Percentiles rank a stretch among this genome's conserved stretches.
phyloP scores from a whole-genome alignment of 2,113 vertebrate genomes.

The Phalacrocorax brasilianus region DNA sequence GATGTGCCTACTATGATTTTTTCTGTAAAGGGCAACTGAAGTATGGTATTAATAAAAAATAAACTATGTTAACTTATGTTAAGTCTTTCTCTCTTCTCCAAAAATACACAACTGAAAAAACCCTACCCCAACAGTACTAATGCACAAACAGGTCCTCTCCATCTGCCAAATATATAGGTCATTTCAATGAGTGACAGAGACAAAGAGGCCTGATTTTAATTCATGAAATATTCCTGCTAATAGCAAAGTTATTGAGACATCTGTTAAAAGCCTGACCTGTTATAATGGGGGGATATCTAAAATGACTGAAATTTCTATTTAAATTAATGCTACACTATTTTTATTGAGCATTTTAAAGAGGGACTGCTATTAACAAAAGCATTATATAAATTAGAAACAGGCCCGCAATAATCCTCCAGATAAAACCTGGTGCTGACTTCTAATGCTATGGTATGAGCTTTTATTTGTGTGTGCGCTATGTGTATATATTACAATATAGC shows the following conservation, averaged over 20 bases:
- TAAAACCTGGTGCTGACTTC: conserved; percentile 44
- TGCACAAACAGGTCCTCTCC: conserved; percentile 52
- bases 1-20: conserved; percentile 28
- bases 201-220: conserved; percentile 61
- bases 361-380: conserved; percentile 49
- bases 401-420: conserved; percentile 33
- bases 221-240: conserved; percentile 59
- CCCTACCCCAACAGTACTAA: conserved; percentile 20
- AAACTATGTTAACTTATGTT: conserved; percentile 60
- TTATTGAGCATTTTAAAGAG: conserved; percentile 51
- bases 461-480: background rate
- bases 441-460: background rate
- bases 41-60: conserved; percentile 68
- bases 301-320: conserved; percentile 44
- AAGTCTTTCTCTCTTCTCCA: conserved; percentile 45
- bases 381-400: conserved; percentile 61
- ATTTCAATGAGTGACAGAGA: conserved; percentile 62
- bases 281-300: conserved; percentile 49
- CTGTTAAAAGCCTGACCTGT: conserved; percentile 60
- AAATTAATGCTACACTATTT: conserved; percentile 51
- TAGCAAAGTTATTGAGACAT: conserved; percentile 67
- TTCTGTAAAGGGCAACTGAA: conserved; percentile 54
- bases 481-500: background rate
- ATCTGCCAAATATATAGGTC: conserved; percentile 61
- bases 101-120: conserved; percentile 53